phyloP scores from a whole-genome alignment of 2,797 vertebrate genomes.

The Clarias platycephalus region DNA sequence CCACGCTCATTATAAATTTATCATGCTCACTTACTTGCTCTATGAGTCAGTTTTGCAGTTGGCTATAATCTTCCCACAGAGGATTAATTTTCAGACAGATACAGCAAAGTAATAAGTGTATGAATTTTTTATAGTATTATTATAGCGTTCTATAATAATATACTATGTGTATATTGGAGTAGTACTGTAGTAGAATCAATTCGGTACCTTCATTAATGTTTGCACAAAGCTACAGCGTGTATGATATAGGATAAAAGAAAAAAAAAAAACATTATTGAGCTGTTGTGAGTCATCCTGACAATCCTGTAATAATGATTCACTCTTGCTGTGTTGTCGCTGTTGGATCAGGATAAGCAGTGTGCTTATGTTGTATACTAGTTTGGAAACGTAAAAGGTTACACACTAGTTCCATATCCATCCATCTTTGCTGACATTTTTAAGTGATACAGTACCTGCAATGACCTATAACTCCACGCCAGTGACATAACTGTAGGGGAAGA shows the following conservation, averaged over 20 bases:
- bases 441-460: no score
- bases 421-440: no score
- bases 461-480: no score
- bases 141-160: not conserved
- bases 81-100: not conserved
- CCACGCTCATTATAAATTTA: slow-evolving; percentile 3
- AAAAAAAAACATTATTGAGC: not conserved
- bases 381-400: no score
- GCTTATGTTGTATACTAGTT: not conserved
- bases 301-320: not conserved
- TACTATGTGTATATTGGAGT: not conserved
- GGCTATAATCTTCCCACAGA: not conserved
- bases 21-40: not conserved
- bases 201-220: not conserved
- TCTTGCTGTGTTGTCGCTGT: not conserved
- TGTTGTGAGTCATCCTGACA: not conserved
- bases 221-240: not conserved
- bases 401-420: no score
- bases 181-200: not conserved
- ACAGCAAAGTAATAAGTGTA: not conserved
- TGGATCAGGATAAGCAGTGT: no score
- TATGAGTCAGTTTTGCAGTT: not conserved
- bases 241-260: not conserved
- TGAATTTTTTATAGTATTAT: not conserved
- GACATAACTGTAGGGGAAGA: no score